These are phyloP conservation scores for Acrocephalus scirpaceus DNA, from an alignment of 2,797 vertebrate genomes.

Conservation along the genomic window DNA sequence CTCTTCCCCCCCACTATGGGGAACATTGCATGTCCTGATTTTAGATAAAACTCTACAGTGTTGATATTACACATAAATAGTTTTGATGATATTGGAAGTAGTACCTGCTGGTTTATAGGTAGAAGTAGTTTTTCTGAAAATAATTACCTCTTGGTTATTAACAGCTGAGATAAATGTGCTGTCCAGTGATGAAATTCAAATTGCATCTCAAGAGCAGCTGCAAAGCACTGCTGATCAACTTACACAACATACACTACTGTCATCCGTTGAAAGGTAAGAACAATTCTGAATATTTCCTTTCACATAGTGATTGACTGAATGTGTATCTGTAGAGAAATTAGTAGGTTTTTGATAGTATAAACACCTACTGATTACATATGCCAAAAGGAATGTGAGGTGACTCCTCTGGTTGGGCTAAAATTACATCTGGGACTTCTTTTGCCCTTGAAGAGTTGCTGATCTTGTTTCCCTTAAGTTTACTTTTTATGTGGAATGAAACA, in stretches of 20 bases:
- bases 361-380: not conserved
- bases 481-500: not conserved
- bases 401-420: not conserved
- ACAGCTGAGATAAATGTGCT: constrained; percentile 57
- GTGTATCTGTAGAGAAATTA: not conserved
- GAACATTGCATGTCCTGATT: not conserved
- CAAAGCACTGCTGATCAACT: constrained; percentile 47
- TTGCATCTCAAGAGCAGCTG: constrained; percentile 11
- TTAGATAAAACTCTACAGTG: not conserved
- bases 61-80: not conserved
- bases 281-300: not conserved
- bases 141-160: constrained; percentile 9
- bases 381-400: not conserved
- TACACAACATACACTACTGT: not conserved
- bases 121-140: not conserved
- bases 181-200: constrained; percentile 1
- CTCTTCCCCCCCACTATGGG: no score
- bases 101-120: not conserved
- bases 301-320: not conserved
- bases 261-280: constrained; percentile 64
- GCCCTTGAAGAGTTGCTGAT: not conserved
- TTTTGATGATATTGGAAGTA: not conserved
- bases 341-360: not conserved
- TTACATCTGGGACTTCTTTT: not conserved
- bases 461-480: not conserved